Percentiles rank a stretch among this genome's conserved stretches.
These are phyloP conservation scores for Glossophaga mutica DNA, from an alignment of 2,797 vertebrate genomes.

Conservation along the genomic window DNA sequence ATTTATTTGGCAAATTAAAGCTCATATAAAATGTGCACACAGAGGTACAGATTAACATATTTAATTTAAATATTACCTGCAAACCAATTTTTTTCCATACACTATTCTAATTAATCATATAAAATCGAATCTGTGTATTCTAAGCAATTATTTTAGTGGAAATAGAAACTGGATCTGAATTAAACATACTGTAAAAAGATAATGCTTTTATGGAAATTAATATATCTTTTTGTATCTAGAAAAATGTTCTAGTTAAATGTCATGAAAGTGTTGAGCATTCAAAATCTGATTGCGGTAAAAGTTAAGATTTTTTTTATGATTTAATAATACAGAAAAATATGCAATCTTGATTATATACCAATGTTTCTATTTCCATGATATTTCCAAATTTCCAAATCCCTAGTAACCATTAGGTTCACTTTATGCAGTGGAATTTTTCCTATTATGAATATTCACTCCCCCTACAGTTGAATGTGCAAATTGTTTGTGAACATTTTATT, in stretches of 20 bases:
- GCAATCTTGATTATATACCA: conserved; percentile 74
- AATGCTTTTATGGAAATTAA: conserved; percentile 84
- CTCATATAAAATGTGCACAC: conserved; percentile 84
- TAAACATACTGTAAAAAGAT: conserved; percentile 85
- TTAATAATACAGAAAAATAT: conserved; percentile 76
- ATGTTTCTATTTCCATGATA: conserved; percentile 78
- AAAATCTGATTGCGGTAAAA: conserved; percentile 73
- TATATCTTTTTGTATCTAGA: conserved; percentile 82
- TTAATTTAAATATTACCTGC: conserved; percentile 88
- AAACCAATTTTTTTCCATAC: conserved; percentile 84
- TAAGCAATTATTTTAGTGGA: conserved; percentile 85
- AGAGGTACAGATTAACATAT: conserved; percentile 87
- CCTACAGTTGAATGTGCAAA: conserved; percentile 81
- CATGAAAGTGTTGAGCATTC: conserved; percentile 77
- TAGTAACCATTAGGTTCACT: conserved; percentile 68
- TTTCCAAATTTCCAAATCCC: conserved; percentile 73
- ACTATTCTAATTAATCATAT: conserved; percentile 85
- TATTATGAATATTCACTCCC: conserved; percentile 82
- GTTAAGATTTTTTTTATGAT: conserved; percentile 79
- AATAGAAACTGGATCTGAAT: conserved; percentile 84
- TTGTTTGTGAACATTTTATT: conserved; percentile 69
- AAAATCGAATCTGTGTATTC: conserved; percentile 83
- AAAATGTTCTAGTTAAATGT: conserved; percentile 81
- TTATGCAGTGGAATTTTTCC: conserved; percentile 65
- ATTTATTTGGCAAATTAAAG: conserved; percentile 87